Conservation (phyloP, 2,113 vertebrate genomes). For the Onychorhynchus coronatus region DNA sequence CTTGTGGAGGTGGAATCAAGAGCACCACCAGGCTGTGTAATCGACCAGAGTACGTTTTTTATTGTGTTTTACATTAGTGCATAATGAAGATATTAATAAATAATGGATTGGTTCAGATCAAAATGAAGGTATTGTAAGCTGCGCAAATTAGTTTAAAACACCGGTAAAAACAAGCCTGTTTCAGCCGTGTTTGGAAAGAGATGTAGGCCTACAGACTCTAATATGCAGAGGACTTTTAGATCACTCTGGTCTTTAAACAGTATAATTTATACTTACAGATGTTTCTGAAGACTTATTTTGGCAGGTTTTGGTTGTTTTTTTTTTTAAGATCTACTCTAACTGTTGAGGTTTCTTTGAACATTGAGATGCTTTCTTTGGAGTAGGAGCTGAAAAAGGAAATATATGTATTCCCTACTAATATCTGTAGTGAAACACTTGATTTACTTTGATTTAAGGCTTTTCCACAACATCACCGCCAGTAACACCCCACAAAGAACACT, state of each 20-base stretch:
- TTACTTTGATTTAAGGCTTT: background rate
- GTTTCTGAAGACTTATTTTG: background rate
- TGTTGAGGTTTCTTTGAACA: background rate
- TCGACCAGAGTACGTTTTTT: slow-evolving; percentile 87
- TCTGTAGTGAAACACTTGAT: background rate
- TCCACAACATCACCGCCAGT: background rate
- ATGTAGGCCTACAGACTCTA: background rate
- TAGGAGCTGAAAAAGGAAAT: background rate
- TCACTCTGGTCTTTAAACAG: background rate
- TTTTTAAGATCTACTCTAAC: background rate
- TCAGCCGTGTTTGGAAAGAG: background rate
- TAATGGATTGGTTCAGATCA: background rate
- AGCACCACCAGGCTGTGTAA: slow-evolving; percentile 88
- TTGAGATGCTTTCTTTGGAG: background rate
- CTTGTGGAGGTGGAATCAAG: slow-evolving; percentile 93
- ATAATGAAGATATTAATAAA: background rate
- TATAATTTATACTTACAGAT: background rate
- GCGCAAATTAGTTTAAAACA: background rate
- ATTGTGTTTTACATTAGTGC: background rate
- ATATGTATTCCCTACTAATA: background rate
- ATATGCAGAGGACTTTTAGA: background rate
- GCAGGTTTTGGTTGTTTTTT: background rate
- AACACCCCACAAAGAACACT: background rate
- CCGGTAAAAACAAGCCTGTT: background rate
- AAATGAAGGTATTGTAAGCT: background rate